Evolutionary conservation across 2,888 invertebrate genomes (phyloP), one percentile per base, ranked within the genome.

Genomic region (Falcaria lacertinaria): DNA sequence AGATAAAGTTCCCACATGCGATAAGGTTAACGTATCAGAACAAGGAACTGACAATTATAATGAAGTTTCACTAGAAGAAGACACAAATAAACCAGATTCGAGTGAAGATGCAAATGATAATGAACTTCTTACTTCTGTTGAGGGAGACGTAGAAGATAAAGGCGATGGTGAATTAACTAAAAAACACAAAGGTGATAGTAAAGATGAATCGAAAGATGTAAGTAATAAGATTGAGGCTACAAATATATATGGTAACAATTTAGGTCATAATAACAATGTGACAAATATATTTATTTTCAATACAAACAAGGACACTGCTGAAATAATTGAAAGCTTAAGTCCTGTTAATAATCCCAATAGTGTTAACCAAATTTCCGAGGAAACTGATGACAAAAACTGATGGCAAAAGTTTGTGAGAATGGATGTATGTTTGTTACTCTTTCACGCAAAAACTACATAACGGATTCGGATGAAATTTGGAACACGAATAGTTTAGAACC

Each of bases 241-340:
- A 7, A 70, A 63, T 4, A 42, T 78, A 4, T 75, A 66, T 16
- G 79, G 76, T 0, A 78, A 71, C 28, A 55, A 74, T 1, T 50
- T 74, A 11, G 73, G 68, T 0, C n/a, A n/a, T n/a, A 75, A 67
- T 15, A 73, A 66, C 0, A 69, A 80, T 48, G 74, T 80, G 0
- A 80, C 77, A 0, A 83, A 84, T 34, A 57, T 83, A 32, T 84
- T 69, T 39, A 62, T 83, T 33, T 80, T 80, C 36, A 66, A 74
- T 42, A 60, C 68, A 2, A 60, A 54, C 3, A 50, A 64, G 15
- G 48, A 61, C 13, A 33, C 55, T 4, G 51, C 56, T 2, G 28
- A 28, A 2, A 28, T 28, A 11, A 44, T 66, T n/a, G 52, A 56
- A 11, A 46, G 56, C n/a, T 43, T 67, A 0, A 56, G 59, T 33